phyloP scores from a whole-genome alignment of 1,140 invertebrate species.

The Zaprionus lachaisei region DNA sequence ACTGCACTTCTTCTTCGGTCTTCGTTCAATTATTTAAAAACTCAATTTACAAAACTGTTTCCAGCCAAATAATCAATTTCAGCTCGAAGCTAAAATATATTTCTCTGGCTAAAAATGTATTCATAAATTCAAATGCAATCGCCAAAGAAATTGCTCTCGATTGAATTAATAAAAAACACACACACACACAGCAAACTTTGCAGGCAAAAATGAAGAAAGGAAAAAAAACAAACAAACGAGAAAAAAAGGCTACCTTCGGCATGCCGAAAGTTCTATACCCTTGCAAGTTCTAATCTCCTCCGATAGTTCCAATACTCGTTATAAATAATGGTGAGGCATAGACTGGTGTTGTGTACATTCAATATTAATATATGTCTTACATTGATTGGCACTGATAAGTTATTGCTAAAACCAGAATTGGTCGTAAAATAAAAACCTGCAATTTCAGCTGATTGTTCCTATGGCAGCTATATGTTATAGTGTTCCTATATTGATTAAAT shows the following conservation, averaged over 20 bases:
- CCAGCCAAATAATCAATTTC: not conserved
- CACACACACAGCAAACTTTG: not conserved
- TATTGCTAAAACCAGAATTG: too few relatives aligned
- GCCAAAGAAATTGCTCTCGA: not conserved
- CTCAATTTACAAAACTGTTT: not conserved
- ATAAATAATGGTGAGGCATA: too few relatives aligned
- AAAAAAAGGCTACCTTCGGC: not conserved
- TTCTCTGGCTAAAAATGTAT: not conserved
- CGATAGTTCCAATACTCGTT: not conserved
- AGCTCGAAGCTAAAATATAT: not conserved
- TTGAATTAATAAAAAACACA: constrained; percentile 15
- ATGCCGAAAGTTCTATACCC: not conserved
- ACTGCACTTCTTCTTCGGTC: too few relatives aligned
- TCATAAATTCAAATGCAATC: constrained; percentile 8
- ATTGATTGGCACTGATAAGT: too few relatives aligned
- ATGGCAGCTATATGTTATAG: too few relatives aligned
- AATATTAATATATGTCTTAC: too few relatives aligned
- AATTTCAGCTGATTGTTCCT: too few relatives aligned
- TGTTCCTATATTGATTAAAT: too few relatives aligned
- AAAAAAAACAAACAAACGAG: constrained; percentile 13
- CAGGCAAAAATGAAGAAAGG: not conserved
- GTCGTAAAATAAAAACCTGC: too few relatives aligned
- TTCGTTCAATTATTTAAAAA: not conserved
- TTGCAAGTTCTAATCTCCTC: not conserved
- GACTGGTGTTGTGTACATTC: too few relatives aligned